Base-by-base conservation (phyloP, 2,797 vertebrate species). In the Pogoniulus pusillus region DNA sequence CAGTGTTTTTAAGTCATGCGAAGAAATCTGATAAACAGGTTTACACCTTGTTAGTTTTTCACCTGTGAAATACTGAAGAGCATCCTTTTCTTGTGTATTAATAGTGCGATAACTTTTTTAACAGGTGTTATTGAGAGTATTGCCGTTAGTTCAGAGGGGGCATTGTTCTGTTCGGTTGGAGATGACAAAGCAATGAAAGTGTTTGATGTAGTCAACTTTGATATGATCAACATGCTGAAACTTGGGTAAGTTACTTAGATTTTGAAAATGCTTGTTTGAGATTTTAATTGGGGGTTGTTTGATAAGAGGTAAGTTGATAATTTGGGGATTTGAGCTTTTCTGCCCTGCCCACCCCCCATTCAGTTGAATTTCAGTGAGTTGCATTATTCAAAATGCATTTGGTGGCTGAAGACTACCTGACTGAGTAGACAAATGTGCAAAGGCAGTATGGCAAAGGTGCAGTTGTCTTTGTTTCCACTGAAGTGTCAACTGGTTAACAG, bases 201-300 rank as follows among this genome's bases (percentile, higher is more conserved):
- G 4, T 99, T 99, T 95, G 99, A 99, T 85, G 99, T 99, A 3
- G 98, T 99, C 94, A 99, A 99, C 97, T 99, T 99, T 89, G 99
- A 99, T 97, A 99, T 99, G 99, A 99, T 99, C 97, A 99, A 99
- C 93, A 99, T 99, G 99, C 97, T 99, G 86, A 99, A 98, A 95
- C 96, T 99, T 94, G 99, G 98, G 99, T 99, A 96, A 97, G 98
- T 98, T 82, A 47, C 30, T 81, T 83, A 34, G 20, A 47, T 78
- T 51, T 59, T 60, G 6, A 10, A 82, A 79, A 41, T 9, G 6
- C 58, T 86, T 8, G 0, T 43, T 84, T 58, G 26, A 12, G 8
- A 34, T 87, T 90, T 6, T 49, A 53, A 53, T 27, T 39, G 4
- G 5, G 7, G 4, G 4, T 34, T 54, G 49, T 80, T 87, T 66